Percentiles rank a stretch among this genome's conserved stretches.
Evolutionary conservation across 2,113 vertebrate genomes (phyloP).

Genomic region (Pseudopodoces humilis): DNA sequence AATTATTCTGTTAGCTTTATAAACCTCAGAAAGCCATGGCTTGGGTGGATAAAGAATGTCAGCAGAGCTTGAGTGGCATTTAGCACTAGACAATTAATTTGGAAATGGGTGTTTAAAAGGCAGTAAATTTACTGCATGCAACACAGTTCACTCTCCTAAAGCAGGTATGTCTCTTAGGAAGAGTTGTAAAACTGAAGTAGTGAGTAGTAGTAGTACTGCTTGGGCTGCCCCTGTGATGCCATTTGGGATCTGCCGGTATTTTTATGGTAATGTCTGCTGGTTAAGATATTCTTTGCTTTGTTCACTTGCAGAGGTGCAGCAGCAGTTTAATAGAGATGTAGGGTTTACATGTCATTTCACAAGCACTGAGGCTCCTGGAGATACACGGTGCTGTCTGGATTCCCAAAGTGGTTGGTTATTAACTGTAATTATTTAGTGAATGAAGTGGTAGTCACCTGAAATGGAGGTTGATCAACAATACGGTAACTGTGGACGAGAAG

Average conservation of each 20-base stretch:
- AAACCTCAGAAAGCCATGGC: slow-evolving; percentile 24
- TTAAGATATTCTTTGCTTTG: background rate
- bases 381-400: background rate
- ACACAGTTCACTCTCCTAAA: background rate
- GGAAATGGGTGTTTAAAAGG: slow-evolving; percentile 21
- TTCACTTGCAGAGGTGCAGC: background rate
- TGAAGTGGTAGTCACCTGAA: background rate
- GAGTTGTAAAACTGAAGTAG: background rate
- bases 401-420: background rate
- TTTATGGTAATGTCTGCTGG: background rate
- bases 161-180: background rate
- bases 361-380: background rate
- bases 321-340: background rate
- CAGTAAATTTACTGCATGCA: background rate
- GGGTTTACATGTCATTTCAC: background rate
- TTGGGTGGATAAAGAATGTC: slow-evolving; percentile 49
- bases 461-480: background rate
- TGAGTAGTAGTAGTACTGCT: background rate
- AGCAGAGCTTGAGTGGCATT: slow-evolving; percentile 17
- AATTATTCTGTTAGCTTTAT: slow-evolving; percentile 55
- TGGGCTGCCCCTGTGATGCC: background rate
- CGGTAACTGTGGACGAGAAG: background rate
- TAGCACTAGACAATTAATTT: slow-evolving; percentile 43
- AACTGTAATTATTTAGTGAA: background rate
- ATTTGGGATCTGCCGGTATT: background rate